These are phyloP conservation scores for Threskiornis aethiopicus DNA, from an alignment of 2,797 vertebrate genomes.

Conservation along the genomic window DNA sequence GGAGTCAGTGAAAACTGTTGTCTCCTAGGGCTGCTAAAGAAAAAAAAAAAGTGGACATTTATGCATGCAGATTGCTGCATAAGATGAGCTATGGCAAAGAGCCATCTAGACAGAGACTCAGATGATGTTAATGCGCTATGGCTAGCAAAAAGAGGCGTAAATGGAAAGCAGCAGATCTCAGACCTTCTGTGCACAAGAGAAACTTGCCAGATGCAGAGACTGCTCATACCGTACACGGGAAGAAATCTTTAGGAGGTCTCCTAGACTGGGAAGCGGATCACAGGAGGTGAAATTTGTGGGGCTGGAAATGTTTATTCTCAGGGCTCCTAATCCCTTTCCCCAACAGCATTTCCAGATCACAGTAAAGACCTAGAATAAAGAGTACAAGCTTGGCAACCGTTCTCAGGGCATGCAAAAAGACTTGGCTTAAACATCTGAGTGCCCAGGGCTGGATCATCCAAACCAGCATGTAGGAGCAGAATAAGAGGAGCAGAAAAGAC, in stretches of 20 bases:
- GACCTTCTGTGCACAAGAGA: not conserved
- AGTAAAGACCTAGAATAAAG: not conserved
- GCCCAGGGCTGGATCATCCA: not conserved
- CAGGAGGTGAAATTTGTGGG: not conserved
- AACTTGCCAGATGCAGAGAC: not conserved
- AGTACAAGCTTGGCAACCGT: not conserved
- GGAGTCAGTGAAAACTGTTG: not conserved
- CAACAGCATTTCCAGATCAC: not conserved
- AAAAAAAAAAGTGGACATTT: not conserved
- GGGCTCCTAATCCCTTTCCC: not conserved
- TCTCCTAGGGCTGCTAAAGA: not conserved
- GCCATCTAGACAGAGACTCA: slow-evolving; percentile 21
- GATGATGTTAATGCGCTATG: not conserved
- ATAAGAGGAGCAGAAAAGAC: not conserved
- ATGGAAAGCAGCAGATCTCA: not conserved
- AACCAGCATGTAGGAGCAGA: not conserved
- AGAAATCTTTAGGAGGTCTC: not conserved
- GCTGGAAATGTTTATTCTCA: not conserved
- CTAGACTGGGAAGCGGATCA: not conserved
- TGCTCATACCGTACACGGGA: not conserved
- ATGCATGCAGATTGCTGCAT: not conserved
- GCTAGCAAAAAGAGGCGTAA: not conserved
- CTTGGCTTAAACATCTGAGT: not conserved
- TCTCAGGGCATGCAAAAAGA: not conserved
- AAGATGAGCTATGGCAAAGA: slow-evolving; percentile 5